Evolutionary conservation across 1,140 invertebrate genomes (phyloP), one percentile per base, ranked within the genome.

Genomic region (Homarus americanus): DNA sequence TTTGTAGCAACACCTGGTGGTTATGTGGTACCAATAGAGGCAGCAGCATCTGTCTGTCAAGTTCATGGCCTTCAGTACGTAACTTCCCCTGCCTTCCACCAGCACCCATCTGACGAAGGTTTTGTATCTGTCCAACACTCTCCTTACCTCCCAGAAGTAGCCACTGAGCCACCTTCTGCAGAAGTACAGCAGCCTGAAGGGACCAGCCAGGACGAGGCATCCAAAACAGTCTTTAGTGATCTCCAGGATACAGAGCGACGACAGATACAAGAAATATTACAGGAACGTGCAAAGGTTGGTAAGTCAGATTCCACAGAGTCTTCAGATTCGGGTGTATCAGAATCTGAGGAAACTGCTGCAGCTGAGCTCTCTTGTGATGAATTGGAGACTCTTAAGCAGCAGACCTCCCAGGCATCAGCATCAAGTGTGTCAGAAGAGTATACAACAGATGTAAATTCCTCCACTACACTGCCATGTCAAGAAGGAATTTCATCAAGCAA

Each of bases 1-100:
- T 93, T 91, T 82, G 87, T 93, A n/a, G 91, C 92, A 32, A 93
- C 92, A n/a, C 83, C 92, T 12, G 90, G 87, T 28, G 91, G 91
- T 44, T 93, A 91, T 44, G 78, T 93, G 40, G 87, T 93, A n/a
- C 92, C 92, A 2, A 28, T 93, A 69, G 92, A 93, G 24, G 40
- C 82, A 34, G 80, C 91, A 24, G 63, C 84, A 20, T 88, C 91
- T 32, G 58, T 93, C n/a, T 91, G 89, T 40, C 92, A 91, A 24
- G 78, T 91, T 28, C 90, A 91, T 34, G 89, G 91, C 79, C 66
- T 88, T 79, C 86, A 88, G 78, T 90, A 85, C 40, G 53, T 92
- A 72, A 75, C 88, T n/a, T 73, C 49, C 73, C 58, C 86, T 15
- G 88, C 88, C 88, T 87, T 66, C 86, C 84, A 73, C 34, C 92